Percentiles rank a stretch among this genome's conserved stretches.
phyloP scores from a whole-genome alignment of 2,888 invertebrate genomes.

The Diabrotica balteata region DNA sequence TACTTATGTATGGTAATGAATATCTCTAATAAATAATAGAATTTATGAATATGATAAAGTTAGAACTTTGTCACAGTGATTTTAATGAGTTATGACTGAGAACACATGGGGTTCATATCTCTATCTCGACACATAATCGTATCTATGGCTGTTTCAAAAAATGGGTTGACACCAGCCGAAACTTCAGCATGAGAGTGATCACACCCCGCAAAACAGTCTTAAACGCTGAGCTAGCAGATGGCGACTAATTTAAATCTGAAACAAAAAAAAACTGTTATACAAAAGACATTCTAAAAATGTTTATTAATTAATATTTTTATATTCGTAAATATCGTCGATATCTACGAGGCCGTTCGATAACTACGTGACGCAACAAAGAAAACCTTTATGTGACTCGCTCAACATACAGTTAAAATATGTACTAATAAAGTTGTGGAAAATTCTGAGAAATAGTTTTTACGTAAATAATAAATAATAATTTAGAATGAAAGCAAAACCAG shows the following conservation, averaged over 20 bases:
- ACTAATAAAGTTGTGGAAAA: too few species aligned
- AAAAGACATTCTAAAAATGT: too few species aligned
- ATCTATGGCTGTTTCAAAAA: conserved; percentile 92
- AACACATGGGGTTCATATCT: conserved; percentile 70
- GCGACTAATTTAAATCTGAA: conserved; percentile 32
- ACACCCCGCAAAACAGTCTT: conserved; percentile 34
- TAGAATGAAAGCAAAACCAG: too few species aligned
- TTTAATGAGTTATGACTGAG: conserved; percentile 33
- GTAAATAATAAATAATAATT: too few species aligned
- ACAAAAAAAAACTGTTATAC: conserved; percentile 12
- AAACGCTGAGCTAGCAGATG: conserved; percentile 19
- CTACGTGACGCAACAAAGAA: too few species aligned
- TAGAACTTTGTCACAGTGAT: conserved; percentile 3
- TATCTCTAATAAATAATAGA: conserved; percentile 10
- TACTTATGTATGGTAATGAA: neutral
- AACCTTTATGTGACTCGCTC: too few species aligned
- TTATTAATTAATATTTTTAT: too few species aligned
- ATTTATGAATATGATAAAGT: conserved; percentile 28
- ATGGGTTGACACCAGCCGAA: conserved; percentile 91
- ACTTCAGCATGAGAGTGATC: conserved; percentile 79
- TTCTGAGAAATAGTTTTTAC: too few species aligned
- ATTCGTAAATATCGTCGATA: too few species aligned
- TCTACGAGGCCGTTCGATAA: too few species aligned
- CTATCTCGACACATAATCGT: conserved; percentile 73
- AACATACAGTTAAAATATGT: too few species aligned